Evolutionary conservation across 2,797 vertebrate genomes (phyloP).

Genomic region (Takifugu rubripes): DNA sequence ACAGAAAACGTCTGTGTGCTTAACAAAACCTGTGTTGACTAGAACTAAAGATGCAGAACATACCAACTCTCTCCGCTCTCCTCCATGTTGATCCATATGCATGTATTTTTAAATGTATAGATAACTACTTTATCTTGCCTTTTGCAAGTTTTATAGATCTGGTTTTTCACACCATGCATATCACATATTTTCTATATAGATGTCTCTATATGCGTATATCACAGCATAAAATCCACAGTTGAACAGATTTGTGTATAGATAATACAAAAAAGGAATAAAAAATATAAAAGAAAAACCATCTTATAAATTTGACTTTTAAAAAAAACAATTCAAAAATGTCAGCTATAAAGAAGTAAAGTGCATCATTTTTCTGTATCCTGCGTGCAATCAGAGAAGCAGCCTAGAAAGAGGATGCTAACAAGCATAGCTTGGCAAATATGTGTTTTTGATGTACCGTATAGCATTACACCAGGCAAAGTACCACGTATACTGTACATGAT

Average conservation of each 20-base stretch:
- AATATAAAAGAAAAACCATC: conserved; percentile 74
- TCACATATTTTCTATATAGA: conserved; percentile 41
- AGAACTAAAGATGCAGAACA: conserved; percentile 8
- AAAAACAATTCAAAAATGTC: conserved; percentile 62
- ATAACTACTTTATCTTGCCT: conserved; percentile 43
- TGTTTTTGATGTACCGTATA: conserved; percentile 35
- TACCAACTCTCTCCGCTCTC: conserved; percentile 14
- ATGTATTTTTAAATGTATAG: conserved; percentile 50
- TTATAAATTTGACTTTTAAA: conserved; percentile 66
- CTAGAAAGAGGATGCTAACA: conserved; percentile 52
- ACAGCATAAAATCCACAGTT: conserved; percentile 52
- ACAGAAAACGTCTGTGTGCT: conserved; percentile 11
- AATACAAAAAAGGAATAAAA: conserved; percentile 71
- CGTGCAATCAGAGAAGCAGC: conserved; percentile 63
- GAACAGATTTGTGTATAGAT: conserved; percentile 64
- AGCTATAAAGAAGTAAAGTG: conserved; percentile 78
- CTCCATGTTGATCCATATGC: conserved; percentile 41
- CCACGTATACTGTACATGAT: conserved; percentile 30
- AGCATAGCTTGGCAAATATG: conserved; percentile 52
- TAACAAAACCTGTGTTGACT: conserved; percentile 5
- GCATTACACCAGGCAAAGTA: conserved; percentile 47
- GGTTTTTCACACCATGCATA: conserved; percentile 69
- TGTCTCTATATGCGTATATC: conserved; percentile 46
- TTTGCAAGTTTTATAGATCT: conserved; percentile 51
- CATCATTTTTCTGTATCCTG: conserved; percentile 56